Conservation (phyloP, 2,113 vertebrate species). For the Chlorodrepanis virens region DNA sequence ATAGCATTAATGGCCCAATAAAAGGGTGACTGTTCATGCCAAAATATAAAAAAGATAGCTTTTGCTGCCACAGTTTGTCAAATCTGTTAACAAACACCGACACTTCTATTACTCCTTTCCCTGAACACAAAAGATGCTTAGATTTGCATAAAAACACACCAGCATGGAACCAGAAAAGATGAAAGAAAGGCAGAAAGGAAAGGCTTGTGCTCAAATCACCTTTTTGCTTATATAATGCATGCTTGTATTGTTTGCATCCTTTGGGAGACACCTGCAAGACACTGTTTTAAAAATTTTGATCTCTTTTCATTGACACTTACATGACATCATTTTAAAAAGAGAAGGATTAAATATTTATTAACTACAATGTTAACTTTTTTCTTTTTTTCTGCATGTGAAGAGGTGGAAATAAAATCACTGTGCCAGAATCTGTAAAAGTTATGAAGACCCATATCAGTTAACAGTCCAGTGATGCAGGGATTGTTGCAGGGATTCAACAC, state of each 20-base stretch:
- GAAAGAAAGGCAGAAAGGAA: not conserved
- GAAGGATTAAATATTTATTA: not conserved
- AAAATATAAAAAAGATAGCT: conserved; percentile 63
- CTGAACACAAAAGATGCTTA: conserved; percentile 28
- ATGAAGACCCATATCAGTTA: not conserved
- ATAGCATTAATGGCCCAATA: conserved; percentile 64
- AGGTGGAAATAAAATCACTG: not conserved
- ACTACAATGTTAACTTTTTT: not conserved
- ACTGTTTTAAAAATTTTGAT: not conserved
- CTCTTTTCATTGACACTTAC: not conserved
- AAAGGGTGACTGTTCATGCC: conserved; percentile 63
- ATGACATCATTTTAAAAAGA: not conserved
- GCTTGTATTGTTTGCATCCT: not conserved
- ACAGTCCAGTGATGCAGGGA: not conserved
- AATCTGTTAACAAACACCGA: conserved; percentile 53
- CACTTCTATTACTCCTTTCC: conserved; percentile 39
- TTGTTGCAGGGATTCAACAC: not conserved
- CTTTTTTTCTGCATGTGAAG: not conserved
- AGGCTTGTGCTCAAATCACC: rapidly evolving
- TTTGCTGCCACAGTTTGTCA: conserved; percentile 58
- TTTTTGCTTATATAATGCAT: not conserved
- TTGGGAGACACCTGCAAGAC: not conserved
- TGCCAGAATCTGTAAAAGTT: not conserved
- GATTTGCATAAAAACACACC: conserved; percentile 6
- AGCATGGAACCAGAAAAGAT: not conserved